Evolutionary conservation across 2,113 vertebrate species (phyloP), one percentile per base, ranked within the genome.

Genomic region (Planiliza haematocheilus): DNA sequence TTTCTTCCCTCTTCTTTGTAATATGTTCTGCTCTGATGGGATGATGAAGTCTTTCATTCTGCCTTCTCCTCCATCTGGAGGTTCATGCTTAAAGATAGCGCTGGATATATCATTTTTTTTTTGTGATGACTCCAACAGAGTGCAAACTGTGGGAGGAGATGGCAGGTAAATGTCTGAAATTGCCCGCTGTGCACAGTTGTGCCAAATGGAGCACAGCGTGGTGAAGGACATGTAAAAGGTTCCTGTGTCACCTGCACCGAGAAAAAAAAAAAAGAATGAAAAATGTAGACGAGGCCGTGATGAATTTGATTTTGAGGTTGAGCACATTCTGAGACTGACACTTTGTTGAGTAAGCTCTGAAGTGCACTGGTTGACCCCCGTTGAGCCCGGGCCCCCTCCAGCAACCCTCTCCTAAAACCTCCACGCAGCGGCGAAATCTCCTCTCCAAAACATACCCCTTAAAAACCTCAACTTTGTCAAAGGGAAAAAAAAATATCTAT

Each of bases 141-240:
- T 41, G 57, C 12, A 42, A 61, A 16, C 66, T 0, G 21, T 37
- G 37, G 74, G 61, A 57, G 48, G 76, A 39, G 20, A 53, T 30
- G 59, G 60, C 55, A 68, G 69, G 76, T 56, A 76, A 82, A 81
- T 81, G 73, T 73, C 63, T 74, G 45, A 70, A 69, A 72, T 42
- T 17, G 43, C 75, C 80, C 57, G 74, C 86, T 61, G 82, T 49
- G 79, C 51, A 3, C 77, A 77, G 77, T 52, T 0, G 69, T 55
- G 56, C 58, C 50, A 71, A 86, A 86, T 74, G 61, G 74, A 77
- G 67, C 72, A 42, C 82, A 71, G 77, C 59, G 2, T 69, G 73
- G 42, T 55, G 79, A 86, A 64, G 76, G 81, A 82, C 81, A 81
- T 81, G 65, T 69, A 52, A 86, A n/a, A 77, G 73, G 63, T 52